These are phyloP conservation scores for Zygaena filipendulae DNA, from an alignment of 2,888 invertebrate genomes.

Conservation along the genomic window DNA sequence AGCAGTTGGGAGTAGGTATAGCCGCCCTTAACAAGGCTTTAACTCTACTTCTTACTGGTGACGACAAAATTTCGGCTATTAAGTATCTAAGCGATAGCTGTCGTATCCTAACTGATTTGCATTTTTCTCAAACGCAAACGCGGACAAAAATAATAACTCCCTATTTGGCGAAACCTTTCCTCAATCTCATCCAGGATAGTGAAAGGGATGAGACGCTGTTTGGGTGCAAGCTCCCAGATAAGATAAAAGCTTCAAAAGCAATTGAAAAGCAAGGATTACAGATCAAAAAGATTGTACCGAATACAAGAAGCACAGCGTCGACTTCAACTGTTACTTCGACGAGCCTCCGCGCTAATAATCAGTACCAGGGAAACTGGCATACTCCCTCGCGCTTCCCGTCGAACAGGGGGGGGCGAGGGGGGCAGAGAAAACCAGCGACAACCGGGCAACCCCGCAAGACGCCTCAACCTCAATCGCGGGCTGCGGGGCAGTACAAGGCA, in stretches of 20 bases:
- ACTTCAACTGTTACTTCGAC: constrained; percentile 18
- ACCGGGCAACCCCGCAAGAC: not conserved
- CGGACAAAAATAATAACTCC: constrained; percentile 8
- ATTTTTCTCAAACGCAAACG: constrained; percentile 4
- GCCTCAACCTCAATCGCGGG: not conserved
- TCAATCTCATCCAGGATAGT: constrained; percentile 5
- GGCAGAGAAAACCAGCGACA: not conserved
- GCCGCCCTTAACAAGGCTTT: not conserved
- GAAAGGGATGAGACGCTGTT: constrained; percentile 13
- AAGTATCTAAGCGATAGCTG: constrained; percentile 11
- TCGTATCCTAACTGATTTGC: constrained; percentile 10
- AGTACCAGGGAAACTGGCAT: constrained; percentile 16
- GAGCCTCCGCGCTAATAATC: constrained; percentile 16
- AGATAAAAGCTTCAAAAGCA: constrained; percentile 14
- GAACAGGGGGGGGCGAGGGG: constrained; percentile 13
- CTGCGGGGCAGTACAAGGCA: not conserved
- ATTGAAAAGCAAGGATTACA: constrained; percentile 14
- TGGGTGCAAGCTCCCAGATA: constrained; percentile 11
- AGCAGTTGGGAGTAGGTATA: not conserved
- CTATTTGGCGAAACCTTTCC: constrained; percentile 9
- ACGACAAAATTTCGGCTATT: not conserved
- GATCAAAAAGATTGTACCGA: no score
- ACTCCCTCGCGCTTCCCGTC: constrained; percentile 13
- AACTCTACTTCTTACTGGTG: not conserved
- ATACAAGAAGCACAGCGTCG: constrained; percentile 12